Base-by-base conservation (phyloP, 2,888 invertebrate species). In the Microctonus hyperodae region DNA sequence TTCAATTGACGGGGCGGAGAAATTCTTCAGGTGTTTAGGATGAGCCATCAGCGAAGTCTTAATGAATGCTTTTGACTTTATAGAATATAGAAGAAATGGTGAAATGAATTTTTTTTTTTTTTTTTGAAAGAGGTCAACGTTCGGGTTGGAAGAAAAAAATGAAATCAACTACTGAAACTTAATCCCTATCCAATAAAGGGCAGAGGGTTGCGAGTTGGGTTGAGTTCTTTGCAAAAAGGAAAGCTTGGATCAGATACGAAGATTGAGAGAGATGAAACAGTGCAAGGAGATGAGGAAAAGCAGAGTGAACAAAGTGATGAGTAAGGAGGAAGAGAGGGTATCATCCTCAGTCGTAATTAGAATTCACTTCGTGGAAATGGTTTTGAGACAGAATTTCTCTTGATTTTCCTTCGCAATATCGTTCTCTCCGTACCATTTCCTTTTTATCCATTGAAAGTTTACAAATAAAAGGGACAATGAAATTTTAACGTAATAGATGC, bases 301-400 rank as follows among this genome's bases (percentile, higher is more conserved):
- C 59, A 48, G 59, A 67, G 51, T 16, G 35, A 64, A 35, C 22
- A 65, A 67, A 62, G 5, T 50, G 58, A 33, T 51, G 69, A 63
- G 70, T 16, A 22, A 35, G 69, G 48, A 66, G 62, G 68, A 64
- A 62, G 58, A 60, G 48, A 59, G 68, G 64, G 71, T 70, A 70
- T 70, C 70, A 70, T 73, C 70, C 73, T 73, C 71, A 60, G 71
- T 69, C 69, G 78, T 77, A 79, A 78, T 78, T 78, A 79, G 78
- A 78, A 78, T 78, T 73, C 72, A 74, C 74, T 76, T 76, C 75
- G 76, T 74, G 73, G 74, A 78, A 78, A 76, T 73, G 72, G 70
- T 72, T 70, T 68, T 64, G 69, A 65, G 73, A 70, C 69, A 33
- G 33, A 7, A 64, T 58, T 62, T 6, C 51, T 28, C 35, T 23